These are phyloP conservation scores for Heterodera schachtii DNA, from an alignment of 1,140 invertebrate genomes.

Conservation along the genomic window DNA sequence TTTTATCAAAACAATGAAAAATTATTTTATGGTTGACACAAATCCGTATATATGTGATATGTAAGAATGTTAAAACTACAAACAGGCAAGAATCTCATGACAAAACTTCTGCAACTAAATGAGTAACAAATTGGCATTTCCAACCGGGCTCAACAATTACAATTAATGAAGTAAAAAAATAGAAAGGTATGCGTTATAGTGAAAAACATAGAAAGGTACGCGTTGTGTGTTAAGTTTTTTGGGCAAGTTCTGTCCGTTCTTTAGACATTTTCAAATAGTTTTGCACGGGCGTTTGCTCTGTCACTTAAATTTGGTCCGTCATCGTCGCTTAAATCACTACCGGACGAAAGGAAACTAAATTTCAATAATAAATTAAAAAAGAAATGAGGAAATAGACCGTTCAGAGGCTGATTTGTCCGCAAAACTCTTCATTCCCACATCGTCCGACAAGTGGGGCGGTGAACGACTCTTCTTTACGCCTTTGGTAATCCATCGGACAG, in stretches of 20 bases:
- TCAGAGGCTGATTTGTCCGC: conserved; percentile 28
- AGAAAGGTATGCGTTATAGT: neutral
- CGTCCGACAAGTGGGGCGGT: conserved; percentile 6
- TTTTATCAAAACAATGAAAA: too few species aligned
- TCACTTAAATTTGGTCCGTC: neutral
- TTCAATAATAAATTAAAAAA: neutral
- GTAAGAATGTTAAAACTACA: neutral
- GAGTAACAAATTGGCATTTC: neutral
- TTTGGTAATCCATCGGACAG: neutral
- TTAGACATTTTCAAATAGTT: neutral
- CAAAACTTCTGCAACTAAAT: neutral
- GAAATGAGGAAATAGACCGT: conserved; percentile 7
- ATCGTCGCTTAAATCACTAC: conserved; percentile 19
- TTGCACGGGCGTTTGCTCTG: neutral
- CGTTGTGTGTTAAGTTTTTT: neutral
- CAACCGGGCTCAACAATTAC: neutral
- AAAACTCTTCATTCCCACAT: conserved; percentile 3
- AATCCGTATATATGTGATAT: neutral
- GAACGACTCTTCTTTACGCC: conserved; percentile 12
- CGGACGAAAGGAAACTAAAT: conserved; percentile 25
- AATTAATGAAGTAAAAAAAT: neutral
- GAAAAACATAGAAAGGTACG: neutral
- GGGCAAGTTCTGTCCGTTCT: neutral
- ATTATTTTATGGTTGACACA: too few species aligned
- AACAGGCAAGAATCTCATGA: neutral